These are phyloP conservation scores for Sarcoramphus papa DNA, from an alignment of 2,797 vertebrate genomes.

Conservation along the genomic window DNA sequence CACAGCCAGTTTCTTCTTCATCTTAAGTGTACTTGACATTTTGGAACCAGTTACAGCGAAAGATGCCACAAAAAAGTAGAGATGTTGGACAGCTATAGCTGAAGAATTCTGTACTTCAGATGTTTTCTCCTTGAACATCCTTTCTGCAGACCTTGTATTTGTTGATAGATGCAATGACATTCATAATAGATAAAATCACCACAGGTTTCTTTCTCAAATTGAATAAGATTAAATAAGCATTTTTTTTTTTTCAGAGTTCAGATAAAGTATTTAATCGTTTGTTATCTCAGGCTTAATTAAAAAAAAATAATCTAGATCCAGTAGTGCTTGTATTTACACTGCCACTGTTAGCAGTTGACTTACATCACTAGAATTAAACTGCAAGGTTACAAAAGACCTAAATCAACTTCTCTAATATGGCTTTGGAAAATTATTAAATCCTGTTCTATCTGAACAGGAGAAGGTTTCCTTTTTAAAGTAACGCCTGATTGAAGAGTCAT, in stretches of 20 bases:
- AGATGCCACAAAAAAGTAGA: neutral
- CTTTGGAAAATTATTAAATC: neutral
- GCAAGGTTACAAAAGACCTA: neutral
- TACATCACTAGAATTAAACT: neutral
- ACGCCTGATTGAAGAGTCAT: neutral
- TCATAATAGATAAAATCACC: neutral
- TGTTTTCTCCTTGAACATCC: neutral
- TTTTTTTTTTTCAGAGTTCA: neutral
- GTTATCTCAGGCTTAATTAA: neutral
- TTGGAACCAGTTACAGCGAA: neutral
- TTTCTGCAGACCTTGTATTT: neutral
- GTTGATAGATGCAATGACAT: neutral
- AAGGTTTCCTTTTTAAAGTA: neutral
- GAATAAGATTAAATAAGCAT: neutral
- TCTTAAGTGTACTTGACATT: neutral
- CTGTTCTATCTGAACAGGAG: neutral
- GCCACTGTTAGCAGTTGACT: neutral
- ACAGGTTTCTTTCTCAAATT: neutral
- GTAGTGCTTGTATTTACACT: neutral
- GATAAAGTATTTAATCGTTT: neutral
- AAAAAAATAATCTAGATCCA: neutral
- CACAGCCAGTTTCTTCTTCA: neutral
- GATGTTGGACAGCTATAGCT: neutral
- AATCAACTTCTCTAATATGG: neutral
- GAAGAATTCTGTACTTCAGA: neutral